Conservation (phyloP, 2,797 vertebrate genomes). For the Periparus ater region DNA sequence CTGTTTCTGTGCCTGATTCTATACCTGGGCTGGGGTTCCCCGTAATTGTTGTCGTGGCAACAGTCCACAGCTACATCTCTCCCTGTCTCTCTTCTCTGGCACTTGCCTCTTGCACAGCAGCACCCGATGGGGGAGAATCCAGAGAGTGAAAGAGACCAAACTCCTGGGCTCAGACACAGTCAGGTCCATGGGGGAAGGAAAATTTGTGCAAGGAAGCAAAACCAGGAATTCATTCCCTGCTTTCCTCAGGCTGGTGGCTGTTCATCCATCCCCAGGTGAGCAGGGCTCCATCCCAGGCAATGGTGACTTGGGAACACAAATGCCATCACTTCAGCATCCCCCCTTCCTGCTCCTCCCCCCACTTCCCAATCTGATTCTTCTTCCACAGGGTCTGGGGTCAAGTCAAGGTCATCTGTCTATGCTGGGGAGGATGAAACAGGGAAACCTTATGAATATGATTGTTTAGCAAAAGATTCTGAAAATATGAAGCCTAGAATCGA, state of each 20-base stretch:
- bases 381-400: neutral
- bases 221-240: neutral
- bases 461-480: too few species aligned
- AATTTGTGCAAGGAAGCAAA: neutral
- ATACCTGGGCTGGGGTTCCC: too few species aligned
- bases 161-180: neutral
- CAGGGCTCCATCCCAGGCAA: neutral
- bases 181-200: neutral
- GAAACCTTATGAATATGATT: too few species aligned
- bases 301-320: neutral
- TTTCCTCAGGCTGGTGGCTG: neutral
- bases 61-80: too few species aligned
- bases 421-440: too few species aligned
- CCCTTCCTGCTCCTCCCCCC: neutral
- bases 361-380: neutral
- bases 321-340: neutral
- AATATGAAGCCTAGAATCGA: too few species aligned
- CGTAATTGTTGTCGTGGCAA: neutral
- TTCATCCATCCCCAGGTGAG: neutral
- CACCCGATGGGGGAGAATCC: neutral
- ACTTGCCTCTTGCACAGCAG: too few species aligned
- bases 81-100: too few species aligned
- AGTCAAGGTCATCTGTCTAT: neutral
- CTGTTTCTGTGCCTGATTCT: neutral
- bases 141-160: neutral